Base-by-base conservation (phyloP, 2,888 invertebrate species). In the Ceramica pisi region DNA sequence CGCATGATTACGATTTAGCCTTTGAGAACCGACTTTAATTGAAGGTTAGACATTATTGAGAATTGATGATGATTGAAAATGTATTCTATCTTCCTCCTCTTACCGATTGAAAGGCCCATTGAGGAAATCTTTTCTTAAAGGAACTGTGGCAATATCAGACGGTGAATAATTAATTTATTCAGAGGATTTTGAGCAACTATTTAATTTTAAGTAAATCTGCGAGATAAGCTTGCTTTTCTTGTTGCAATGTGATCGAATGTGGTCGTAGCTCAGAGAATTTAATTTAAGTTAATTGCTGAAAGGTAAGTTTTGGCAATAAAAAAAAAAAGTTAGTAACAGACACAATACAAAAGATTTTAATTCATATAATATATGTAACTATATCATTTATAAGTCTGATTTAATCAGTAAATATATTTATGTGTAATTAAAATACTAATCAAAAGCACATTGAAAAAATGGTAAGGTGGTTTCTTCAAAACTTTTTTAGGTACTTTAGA, bases 61-160 rank as follows among this genome's bases (percentile, higher is more conserved):
- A 79, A 69, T 66, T 75, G 62, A 82, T 84, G 71, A 79, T 75
- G 80, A 82, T 85, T 80, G 83, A 67, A 83, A 75, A 79, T 83
- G 80, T 80, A 80, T 83, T 80, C 63, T 67, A 66, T 79, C 80
- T 60, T 63, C 56, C 56, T 69, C 80, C 50, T 73, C 62, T 63
- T 35, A 19, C 16, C 51, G 60, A 48, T 71, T 61, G 44, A 59
- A 50, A 64, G 35, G 80, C 80, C 64, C 65, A 67, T 59, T 66
- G 77, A 21, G 41, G 35, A n/a, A 69, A 48, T 59, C 61, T 78
- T 77, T 65, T 62, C 50, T 44, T 55, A 23, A 41, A 19, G 44
- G 62, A 31, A 9, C 61, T 44, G 48, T 26, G 51, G n/a, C 50
- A n/a, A 66, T 82, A 63, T 79, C 65, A 50, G n/a, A 41, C 2